Base-by-base conservation (phyloP, 2,888 invertebrate genomes). In the Colletes collaris region DNA sequence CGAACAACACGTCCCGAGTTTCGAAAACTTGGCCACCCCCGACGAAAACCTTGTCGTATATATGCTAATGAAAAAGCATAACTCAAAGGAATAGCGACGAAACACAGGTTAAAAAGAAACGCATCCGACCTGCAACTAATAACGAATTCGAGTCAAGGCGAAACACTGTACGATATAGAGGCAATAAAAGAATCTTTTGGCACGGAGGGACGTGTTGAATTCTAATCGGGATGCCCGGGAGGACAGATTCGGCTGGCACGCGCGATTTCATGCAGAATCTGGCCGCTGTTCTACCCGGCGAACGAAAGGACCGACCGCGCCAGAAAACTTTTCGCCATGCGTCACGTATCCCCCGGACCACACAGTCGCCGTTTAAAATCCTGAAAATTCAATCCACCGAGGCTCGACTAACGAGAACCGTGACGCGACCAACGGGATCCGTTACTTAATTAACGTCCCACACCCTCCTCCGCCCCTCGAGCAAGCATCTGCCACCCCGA, bases 131-230 rank as follows among this genome's bases (percentile, higher is more conserved):
- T 16, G 16, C 7, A 35, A 19, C 40, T 59, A 56, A 63, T 19
- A 53, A 27, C 59, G 53, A 49, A 62, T 62, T 40, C 64, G 52
- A 64, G 75, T 58, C 58, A 63, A 64, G 52, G 27, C 52, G 13
- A n/a, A 8, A 49, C 53, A 11, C 16, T 16, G 50, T 10, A 4
- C 27, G n/a, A 56, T 56, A 49, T 56, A 67, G 35, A 11, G 58
- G 11, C 53, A 64, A 68, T 78, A 78, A 78, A 78, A 76, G 77
- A 59, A 59, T 76, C 64, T 40, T 67, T 59, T 77, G 77, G 77
- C 77, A 76, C 52, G 13, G 46, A 40, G 16, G 55, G 46, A 7
- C 66, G 66, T 52, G 52, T 50, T 55, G 50, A 55, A 64, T 64
- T 27, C 59, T 35, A 8, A 77, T 63, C 76, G 53, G 19, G 49